Conservation (phyloP, 2,888 invertebrate species). For the Palloptera scutellata region DNA sequence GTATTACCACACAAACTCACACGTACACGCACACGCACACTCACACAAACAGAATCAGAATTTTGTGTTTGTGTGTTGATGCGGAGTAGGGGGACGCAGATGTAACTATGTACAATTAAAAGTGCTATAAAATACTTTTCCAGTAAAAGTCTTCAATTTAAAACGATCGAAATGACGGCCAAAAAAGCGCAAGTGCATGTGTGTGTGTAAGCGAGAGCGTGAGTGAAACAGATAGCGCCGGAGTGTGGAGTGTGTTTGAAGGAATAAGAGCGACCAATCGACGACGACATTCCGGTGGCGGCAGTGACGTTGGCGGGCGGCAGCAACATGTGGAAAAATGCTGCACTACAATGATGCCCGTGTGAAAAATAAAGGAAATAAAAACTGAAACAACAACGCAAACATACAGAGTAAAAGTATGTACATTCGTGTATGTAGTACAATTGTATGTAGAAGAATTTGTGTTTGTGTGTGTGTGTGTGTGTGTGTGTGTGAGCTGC, state of each 20-base stretch:
- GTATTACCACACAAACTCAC: slow-evolving; percentile 36
- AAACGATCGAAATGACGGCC: slow-evolving; percentile 30
- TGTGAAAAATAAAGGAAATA: slow-evolving; percentile 46
- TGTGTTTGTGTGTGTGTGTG: no score
- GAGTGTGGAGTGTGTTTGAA: no score
- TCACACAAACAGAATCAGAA: slow-evolving; percentile 5
- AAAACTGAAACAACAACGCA: background rate
- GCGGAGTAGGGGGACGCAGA: background rate
- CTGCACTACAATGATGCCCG: slow-evolving; percentile 46
- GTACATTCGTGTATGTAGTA: no score
- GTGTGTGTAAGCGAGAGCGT: no score
- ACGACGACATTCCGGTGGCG: slow-evolving; percentile 19
- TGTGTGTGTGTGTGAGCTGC: background rate
- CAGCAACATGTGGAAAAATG: slow-evolving; percentile 31
- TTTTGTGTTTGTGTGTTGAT: slow-evolving; percentile 14
- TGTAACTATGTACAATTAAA: slow-evolving; percentile 47
- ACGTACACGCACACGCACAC: slow-evolving; percentile 32
- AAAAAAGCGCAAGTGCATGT: no score
- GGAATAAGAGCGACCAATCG: slow-evolving; percentile 43
- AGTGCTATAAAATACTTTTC: slow-evolving; percentile 60
- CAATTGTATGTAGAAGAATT: no score
- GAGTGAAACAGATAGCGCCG: no score
- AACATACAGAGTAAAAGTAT: no score
- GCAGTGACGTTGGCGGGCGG: background rate
- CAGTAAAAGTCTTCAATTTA: slow-evolving; percentile 60